Percentiles rank a stretch among this genome's conserved stretches.
Conservation (phyloP, 2,888 invertebrate species). For the Drosophila parthenogenetica region DNA sequence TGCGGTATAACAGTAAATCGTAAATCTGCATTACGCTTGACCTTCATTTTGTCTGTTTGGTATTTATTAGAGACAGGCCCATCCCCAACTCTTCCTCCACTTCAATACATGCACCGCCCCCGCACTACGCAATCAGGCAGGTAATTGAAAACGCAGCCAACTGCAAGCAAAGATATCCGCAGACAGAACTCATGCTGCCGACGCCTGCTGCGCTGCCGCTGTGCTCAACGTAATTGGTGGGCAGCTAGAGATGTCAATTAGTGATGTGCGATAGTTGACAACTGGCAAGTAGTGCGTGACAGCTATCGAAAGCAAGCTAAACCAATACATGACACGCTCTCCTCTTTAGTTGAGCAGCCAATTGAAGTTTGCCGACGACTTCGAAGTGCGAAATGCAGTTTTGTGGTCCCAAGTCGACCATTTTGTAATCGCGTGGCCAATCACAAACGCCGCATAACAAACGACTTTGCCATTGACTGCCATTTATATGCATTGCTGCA, state of each 20-base stretch:
- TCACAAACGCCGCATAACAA: conserved; percentile 51
- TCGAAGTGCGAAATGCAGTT: background rate
- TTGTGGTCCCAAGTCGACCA: conserved; percentile 26
- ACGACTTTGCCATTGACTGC: conserved; percentile 54
- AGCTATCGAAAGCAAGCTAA: background rate
- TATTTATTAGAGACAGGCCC: conserved; percentile 15
- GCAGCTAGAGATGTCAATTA: conserved; percentile 1
- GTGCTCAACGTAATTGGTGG: conserved; percentile 42
- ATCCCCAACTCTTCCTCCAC: background rate
- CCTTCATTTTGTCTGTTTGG: conserved; percentile 4
- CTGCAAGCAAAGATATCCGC: conserved; percentile 36
- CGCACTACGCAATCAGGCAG: conserved; percentile 38
- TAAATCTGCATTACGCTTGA: background rate
- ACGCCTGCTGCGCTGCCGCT: conserved; percentile 7
- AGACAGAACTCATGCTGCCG: conserved; percentile 18
- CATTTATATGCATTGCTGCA: conserved; percentile 74
- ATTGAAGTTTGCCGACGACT: too few species aligned
- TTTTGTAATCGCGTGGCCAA: conserved; percentile 51
- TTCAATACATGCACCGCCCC: background rate
- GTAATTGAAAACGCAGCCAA: conserved; percentile 58
- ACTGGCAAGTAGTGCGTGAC: background rate
- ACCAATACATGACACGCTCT: background rate
- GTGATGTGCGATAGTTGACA: conserved; percentile 1
- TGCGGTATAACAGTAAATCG: too few species aligned
- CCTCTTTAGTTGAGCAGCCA: background rate